These are phyloP conservation scores for Trichosurus vulpecula DNA, from an alignment of 2,797 vertebrate species.

Conservation along the genomic window DNA sequence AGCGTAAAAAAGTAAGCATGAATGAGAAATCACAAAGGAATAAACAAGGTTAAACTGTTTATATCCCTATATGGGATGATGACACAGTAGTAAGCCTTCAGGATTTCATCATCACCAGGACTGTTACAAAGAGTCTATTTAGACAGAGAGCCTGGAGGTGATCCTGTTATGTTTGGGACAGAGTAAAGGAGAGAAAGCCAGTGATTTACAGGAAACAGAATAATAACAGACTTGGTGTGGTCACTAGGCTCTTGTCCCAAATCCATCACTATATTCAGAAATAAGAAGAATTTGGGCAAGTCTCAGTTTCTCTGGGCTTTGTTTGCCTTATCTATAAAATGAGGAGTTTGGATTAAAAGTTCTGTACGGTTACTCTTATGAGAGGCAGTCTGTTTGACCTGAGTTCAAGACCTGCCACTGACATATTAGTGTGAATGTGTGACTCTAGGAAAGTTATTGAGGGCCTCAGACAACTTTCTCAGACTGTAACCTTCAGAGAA, in stretches of 20 bases:
- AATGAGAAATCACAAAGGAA: not conserved
- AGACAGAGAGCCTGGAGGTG: not conserved
- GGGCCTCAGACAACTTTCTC: not conserved
- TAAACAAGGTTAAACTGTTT: not conserved
- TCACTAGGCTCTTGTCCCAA: not conserved
- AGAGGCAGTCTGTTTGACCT: not conserved
- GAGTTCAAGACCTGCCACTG: not conserved
- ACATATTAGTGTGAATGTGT: not conserved
- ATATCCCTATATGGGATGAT: not conserved
- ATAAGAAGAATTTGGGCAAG: not conserved
- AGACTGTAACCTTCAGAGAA: not conserved
- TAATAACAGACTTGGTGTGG: not conserved
- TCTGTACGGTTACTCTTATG: not conserved
- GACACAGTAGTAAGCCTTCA: not conserved
- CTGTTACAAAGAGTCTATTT: not conserved
- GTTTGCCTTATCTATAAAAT: not conserved
- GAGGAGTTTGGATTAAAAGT: not conserved
- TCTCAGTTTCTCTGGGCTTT: not conserved
- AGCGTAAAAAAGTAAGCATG: not conserved
- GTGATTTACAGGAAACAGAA: not conserved
- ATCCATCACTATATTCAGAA: not conserved
- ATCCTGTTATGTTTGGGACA: not conserved
- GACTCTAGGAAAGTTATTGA: not conserved
- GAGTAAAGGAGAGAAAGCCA: not conserved
- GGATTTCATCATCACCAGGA: not conserved